phyloP scores from a whole-genome alignment of 1,140 invertebrate genomes.

The Tetraneura akinire region DNA sequence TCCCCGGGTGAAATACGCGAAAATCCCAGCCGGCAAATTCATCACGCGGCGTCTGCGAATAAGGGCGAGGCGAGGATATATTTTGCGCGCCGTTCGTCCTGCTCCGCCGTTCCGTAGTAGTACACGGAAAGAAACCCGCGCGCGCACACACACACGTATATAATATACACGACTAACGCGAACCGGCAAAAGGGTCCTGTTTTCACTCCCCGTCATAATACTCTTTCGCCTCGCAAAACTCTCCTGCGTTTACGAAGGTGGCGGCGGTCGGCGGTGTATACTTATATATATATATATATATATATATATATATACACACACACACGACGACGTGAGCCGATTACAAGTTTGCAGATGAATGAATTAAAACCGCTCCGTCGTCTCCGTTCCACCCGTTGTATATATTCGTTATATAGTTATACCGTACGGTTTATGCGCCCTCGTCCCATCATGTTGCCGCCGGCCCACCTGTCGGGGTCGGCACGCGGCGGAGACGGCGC shows the following conservation, averaged over 20 bases:
- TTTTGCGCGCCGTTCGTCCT: neutral
- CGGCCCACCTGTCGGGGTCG: no score
- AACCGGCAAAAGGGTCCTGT: conserved; percentile 4
- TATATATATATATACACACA: neutral
- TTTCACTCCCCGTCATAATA: no score
- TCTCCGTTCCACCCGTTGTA: no score
- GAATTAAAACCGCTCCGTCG: conserved; percentile 29
- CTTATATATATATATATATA: neutral
- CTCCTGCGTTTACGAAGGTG: no score
- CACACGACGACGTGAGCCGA: conserved; percentile 46
- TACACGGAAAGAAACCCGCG: conserved; percentile 1
- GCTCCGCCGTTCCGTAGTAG: neutral
- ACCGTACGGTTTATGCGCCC: neutral
- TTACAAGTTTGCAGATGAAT: conserved; percentile 51
- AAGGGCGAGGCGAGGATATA: neutral
- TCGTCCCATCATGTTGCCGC: neutral
- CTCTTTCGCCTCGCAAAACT: neutral
- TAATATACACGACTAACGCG: neutral
- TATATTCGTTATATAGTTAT: neutral
- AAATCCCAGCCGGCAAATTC: conserved; percentile 43
- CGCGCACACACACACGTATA: neutral
- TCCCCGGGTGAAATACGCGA: conserved; percentile 42
- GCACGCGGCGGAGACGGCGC: neutral
- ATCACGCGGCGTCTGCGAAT: conserved; percentile 19
- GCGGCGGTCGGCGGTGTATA: neutral